Evolutionary conservation across 2,888 invertebrate species (phyloP).

Genomic region (Ophion costatus): DNA sequence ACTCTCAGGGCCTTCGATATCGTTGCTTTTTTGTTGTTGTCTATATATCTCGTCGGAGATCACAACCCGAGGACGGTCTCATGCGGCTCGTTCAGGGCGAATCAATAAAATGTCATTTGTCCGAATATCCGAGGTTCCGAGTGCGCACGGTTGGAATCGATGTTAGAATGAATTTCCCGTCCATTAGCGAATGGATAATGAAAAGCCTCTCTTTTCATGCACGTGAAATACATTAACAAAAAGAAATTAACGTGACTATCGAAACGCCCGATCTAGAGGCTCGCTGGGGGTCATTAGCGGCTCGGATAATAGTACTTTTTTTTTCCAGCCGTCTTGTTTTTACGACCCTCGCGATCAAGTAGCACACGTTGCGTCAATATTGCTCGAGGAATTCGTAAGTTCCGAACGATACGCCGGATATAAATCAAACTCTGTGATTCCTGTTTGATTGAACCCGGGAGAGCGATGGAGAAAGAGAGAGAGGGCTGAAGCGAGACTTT

Average conservation of each 20-base stretch:
- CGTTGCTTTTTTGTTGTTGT: no score
- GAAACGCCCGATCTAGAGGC: not conserved
- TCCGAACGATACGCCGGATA: slow-evolving; percentile 18
- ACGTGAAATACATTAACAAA: slow-evolving; percentile 8
- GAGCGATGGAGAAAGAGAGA: not conserved
- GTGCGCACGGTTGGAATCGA: not conserved
- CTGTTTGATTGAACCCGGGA: not conserved
- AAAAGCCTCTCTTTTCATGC: not conserved
- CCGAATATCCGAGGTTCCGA: not conserved
- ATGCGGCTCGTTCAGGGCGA: not conserved
- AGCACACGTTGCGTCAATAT: slow-evolving; percentile 3
- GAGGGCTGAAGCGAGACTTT: not conserved
- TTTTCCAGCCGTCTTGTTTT: not conserved
- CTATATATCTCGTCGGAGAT: not conserved
- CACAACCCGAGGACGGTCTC: not conserved
- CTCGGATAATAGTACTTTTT: not conserved
- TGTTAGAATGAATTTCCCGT: slow-evolving; percentile 22
- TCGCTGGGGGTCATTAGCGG: slow-evolving; percentile 9
- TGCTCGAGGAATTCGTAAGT: slow-evolving; percentile 13
- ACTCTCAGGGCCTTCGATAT: no score
- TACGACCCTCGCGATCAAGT: no score
- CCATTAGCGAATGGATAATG: slow-evolving; percentile 13
- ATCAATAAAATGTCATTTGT: slow-evolving; percentile 24
- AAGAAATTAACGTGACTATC: slow-evolving; percentile 7
- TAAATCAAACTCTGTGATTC: slow-evolving; percentile 29